Conservation (phyloP, 1,140 invertebrate genomes). For the Megalonaias nervosa region DNA sequence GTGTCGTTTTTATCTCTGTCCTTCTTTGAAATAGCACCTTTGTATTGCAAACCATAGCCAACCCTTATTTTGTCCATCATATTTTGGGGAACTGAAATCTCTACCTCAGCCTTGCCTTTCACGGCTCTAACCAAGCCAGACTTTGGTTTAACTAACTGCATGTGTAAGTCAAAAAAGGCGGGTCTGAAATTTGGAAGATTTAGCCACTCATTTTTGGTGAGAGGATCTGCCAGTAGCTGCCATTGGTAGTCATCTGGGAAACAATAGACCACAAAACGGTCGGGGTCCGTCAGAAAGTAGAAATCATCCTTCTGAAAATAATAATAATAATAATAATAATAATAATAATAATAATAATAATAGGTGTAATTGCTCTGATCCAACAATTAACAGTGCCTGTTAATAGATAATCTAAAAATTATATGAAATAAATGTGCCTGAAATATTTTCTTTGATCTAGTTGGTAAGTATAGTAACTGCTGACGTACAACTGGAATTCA, state of each 20-base stretch:
- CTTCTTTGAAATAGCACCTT: too few relatives aligned
- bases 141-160: constrained; percentile 6
- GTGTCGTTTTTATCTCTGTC: too few relatives aligned
- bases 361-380: too few relatives aligned
- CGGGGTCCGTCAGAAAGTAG: constrained; percentile 30
- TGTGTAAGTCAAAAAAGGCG: constrained; percentile 21
- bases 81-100: constrained; percentile 17
- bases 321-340: not conserved
- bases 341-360: not conserved
- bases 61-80: constrained; percentile 12
- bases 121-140: constrained; percentile 4
- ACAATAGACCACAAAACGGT: constrained; percentile 18
- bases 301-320: constrained; percentile 25
- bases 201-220: constrained; percentile 17
- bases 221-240: constrained; percentile 25
- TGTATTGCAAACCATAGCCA: not conserved
- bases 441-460: too few relatives aligned
- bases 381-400: too few relatives aligned
- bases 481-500: too few relatives aligned
- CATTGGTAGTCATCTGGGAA: constrained; percentile 24
- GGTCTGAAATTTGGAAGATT: constrained; percentile 8
- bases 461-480: too few relatives aligned
- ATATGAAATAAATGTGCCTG: too few relatives aligned
- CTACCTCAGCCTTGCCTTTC: constrained; percentile 20
- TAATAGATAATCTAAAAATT: too few relatives aligned